Evolutionary conservation across 2,113 vertebrate genomes (phyloP), one percentile per base, ranked within the genome.

Genomic region (Oostethus manadensis): DNA sequence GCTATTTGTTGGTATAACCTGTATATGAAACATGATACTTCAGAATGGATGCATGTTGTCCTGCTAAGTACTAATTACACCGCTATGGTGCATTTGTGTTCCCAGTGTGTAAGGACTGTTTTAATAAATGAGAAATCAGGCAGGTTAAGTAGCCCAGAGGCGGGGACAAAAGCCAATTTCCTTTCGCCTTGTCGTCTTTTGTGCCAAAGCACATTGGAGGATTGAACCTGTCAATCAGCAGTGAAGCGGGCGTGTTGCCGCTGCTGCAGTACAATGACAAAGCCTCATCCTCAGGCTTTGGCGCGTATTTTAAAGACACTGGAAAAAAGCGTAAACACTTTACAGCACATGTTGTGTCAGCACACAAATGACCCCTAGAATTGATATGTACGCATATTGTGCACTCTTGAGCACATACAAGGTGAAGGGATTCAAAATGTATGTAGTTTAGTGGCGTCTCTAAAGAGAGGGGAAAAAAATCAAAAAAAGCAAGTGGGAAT

Each of bases 141-240:
- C 53, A 55, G 53, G 33, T 58, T 42, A 93, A 93, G 90, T 89
- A 89, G 90, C 89, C 81, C 85, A 87, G 87, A 89, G 87, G 88
- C 82, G 80, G 75, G 86, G 82, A 92, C 92, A 93, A 91, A 90
- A 91, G 85, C 79, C 84, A 84, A 91, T 93, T 93, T 93, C 92
- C 93, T 92, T 90, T 91, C 90, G 85, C 86, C 92, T 91, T 93
- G 90, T 94, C 85, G 73, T 77, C 90, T 89, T 93, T 94, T 96
- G 91, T 94, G 89, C 80, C 78, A 85, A 88, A 79, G 88, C 81
- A 86, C 88, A 85, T 89, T 91, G 90, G 91, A 91, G 78, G 88
- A 92, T 88, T 88, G 89, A 89, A 89, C 88, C 93, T 92, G 92
- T 91, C 94, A 94, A 86, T 94, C 93, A 94, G 83, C 86, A 81